phyloP scores from a whole-genome alignment of 1,140 invertebrate species.

The Ganaspis sp. region DNA sequence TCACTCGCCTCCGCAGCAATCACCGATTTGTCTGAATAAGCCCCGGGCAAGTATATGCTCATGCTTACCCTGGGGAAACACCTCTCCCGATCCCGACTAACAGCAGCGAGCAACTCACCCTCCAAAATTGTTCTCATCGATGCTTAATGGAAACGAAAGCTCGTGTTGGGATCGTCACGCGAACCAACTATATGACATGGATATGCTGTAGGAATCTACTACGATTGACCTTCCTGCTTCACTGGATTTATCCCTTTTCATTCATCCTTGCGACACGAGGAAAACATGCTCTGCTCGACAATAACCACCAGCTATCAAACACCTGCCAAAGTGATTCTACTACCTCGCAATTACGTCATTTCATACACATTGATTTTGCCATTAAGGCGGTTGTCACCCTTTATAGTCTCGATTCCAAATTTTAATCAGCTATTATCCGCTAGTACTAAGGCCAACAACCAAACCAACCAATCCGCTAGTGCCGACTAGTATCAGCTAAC shows the following conservation, averaged over 20 bases:
- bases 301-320: not conserved
- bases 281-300: slow-evolving; percentile 12
- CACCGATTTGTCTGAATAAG: slow-evolving; percentile 76
- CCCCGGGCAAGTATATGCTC: slow-evolving; percentile 73
- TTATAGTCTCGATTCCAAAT: no score
- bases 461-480: no score
- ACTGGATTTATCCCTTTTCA: slow-evolving; percentile 14
- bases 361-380: not conserved
- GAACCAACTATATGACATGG: slow-evolving; percentile 26
- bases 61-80: slow-evolving; percentile 71
- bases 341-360: not conserved
- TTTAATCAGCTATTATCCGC: no score
- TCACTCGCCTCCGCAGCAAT: slow-evolving; percentile 72
- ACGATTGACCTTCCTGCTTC: slow-evolving; percentile 8
- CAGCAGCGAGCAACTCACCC: slow-evolving; percentile 35
- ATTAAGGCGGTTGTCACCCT: no score
- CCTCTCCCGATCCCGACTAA: slow-evolving; percentile 57
- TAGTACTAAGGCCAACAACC: no score
- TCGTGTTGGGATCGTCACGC: slow-evolving; percentile 47
- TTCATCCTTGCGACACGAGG: not conserved
- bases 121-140: slow-evolving; percentile 69
- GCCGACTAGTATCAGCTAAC: no score
- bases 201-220: not conserved
- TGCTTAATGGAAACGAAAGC: slow-evolving; percentile 63
- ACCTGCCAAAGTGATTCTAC: slow-evolving; percentile 6